Evolutionary conservation across 2,888 invertebrate species (phyloP), one percentile per base, ranked within the genome.

Genomic region (Slavum lentiscoides): DNA sequence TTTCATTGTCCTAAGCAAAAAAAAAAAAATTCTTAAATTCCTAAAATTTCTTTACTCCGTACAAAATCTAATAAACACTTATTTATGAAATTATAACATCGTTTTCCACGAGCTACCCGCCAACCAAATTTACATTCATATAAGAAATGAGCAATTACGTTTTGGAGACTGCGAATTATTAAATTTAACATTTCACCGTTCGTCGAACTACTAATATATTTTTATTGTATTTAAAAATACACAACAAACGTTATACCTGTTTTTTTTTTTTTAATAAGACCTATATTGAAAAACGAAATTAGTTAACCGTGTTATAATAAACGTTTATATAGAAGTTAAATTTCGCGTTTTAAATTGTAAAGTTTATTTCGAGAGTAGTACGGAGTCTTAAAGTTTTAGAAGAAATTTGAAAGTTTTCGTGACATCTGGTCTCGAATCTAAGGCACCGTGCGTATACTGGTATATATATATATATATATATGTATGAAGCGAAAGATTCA

Each of bases 391-490:
- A 67, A 77, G 62, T 61, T 74, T 37, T 49, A 55, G 43, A 59
- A 49, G 39, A 74, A 74, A 66, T 66, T 59, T 30, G 30, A 76
- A 76, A 76, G 67, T 68, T 76, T 74, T 74, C 17, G 68, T 77
- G 77, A 77, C 77, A 77, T 77, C 69, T 69, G 77, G 69, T 70
- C 37, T 62, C 30, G 59, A n/a, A 59, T 59, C 59, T 62, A 37
- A 61, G 69, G 11, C 21, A 39, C 19, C 30, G 30, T 21, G 55
- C n/a, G 30, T 30, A 30, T 4, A 30, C 30, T 30, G 30, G 30
- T 30, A 4, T 30, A 30, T 30, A 30, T 4, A n/a, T n/a, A n/a
- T n/a, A n/a, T n/a, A n/a, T 4, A 30, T 30, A 30, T 69, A 30
- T 49, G n/a, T 30, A 30, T 19, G 64, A 69, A 62, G 21, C 37